Evolutionary conservation across 2,888 invertebrate species (phyloP), one percentile per base, ranked within the genome.

Genomic region (Chromoteleia sp.): DNA sequence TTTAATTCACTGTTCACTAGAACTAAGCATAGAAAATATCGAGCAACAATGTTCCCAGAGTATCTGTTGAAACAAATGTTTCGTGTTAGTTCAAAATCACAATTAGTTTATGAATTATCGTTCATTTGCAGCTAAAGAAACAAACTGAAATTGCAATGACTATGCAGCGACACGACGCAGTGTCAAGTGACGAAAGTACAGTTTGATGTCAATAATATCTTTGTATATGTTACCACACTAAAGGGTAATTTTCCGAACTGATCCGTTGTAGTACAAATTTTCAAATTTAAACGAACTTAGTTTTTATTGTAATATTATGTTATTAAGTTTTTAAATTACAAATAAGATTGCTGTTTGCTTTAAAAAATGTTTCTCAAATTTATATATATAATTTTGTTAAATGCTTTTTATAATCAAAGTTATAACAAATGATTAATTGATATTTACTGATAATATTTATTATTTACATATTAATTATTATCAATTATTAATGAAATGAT

Each of bases 121-220:
- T 45, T 43, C 14, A 45, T n/a, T 43, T 43, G 8, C 33, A 45
- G 59, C 25, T 59, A 41, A 70, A 8, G 19, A 71, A 71, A 41
- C 39, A 41, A 59, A 59, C 70, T 50, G 25, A 39, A 48, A 10
- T 59, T 70, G 43, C 56, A 58, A 48, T 70, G 58, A 56, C 48
- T 58, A 6, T 50, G 58, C 70, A 70, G 50, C 36, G 39, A 58
- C 50, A 59, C 36, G 8, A 39, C 29, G 29, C 70, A 48, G 36
- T 59, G 48, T 36, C 70, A 48, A 58, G 48, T 58, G 41, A 48
- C 17, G 56, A 68, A 68, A 68, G 68, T 68, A 56, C 29, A 39
- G 56, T 33, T 56, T 30, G 30, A 52, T 68, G 56, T 68, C 68
- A 68, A 68, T 67, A 52, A 63, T 65, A 67, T 17, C 39, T 67